These are phyloP conservation scores for Gavialis gangeticus DNA, from an alignment of 2,113 vertebrate genomes.

Conservation along the genomic window DNA sequence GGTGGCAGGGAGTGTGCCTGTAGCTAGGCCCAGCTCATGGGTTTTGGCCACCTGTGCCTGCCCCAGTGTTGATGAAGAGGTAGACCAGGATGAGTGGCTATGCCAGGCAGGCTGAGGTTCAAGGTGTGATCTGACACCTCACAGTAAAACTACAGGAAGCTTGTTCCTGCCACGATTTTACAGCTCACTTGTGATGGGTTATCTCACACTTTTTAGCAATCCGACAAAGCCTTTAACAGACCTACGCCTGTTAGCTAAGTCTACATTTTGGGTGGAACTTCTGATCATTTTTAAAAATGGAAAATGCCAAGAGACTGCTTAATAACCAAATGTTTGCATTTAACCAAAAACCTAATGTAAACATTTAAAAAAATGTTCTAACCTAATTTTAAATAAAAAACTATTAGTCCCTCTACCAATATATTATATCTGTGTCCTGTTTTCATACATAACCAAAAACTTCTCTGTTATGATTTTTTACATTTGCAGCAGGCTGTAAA, in stretches of 20 bases:
- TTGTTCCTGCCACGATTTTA: not conserved
- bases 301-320: not conserved
- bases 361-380: not conserved
- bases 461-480: too few relatives aligned
- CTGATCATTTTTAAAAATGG: not conserved
- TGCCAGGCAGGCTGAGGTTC: too few relatives aligned
- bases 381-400: not conserved
- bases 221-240: not conserved
- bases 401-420: not conserved
- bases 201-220: not conserved
- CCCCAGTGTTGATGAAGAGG: too few relatives aligned
- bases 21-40: too few relatives aligned
- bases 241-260: not conserved
- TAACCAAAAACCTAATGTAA: not conserved
- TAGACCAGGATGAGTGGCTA: too few relatives aligned
- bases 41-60: too few relatives aligned
- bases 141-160: not conserved
- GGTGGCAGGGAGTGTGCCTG: too few relatives aligned
- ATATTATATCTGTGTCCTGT: not conserved
- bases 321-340: not conserved
- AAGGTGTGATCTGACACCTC: too few relatives aligned
- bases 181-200: not conserved
- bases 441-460: not conserved
- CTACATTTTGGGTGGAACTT: not conserved
- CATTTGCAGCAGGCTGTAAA: too few relatives aligned